These are phyloP conservation scores for Eurystomus glaucurus DNA, from an alignment of 2,797 vertebrate genomes.

Conservation along the genomic window DNA sequence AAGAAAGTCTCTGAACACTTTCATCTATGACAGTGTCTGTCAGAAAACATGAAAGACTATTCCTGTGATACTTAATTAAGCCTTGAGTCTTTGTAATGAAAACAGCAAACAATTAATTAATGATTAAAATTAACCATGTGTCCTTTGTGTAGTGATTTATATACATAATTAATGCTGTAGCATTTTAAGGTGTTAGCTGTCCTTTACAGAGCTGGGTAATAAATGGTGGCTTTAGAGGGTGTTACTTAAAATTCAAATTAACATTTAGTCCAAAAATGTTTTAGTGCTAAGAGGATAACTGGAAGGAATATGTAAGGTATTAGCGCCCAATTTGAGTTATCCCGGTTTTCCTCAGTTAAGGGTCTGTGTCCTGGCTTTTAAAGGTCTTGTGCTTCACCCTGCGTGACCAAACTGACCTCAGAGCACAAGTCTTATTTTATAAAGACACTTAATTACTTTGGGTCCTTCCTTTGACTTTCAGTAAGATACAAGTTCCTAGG, in stretches of 20 bases:
- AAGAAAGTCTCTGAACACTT: conserved; percentile 36
- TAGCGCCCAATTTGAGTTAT: neutral
- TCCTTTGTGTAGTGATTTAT: conserved; percentile 73
- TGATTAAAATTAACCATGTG: conserved; percentile 47
- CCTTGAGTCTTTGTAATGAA: conserved; percentile 6
- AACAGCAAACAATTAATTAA: conserved; percentile 77
- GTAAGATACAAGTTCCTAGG: neutral
- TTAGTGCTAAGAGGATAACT: neutral
- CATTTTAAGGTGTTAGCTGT: conserved; percentile 50
- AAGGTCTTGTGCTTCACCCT: neutral
- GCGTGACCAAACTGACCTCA: neutral
- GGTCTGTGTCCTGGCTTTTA: neutral
- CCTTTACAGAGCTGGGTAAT: neutral
- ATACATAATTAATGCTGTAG: conserved; percentile 45
- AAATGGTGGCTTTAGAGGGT: conserved; percentile 4
- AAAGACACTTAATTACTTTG: neutral
- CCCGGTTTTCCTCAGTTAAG: neutral
- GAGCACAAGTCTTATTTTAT: neutral
- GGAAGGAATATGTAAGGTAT: neutral
- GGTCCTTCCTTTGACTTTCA: neutral
- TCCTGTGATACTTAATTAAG: conserved; percentile 76
- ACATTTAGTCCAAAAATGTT: neutral
- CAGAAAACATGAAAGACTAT: conserved; percentile 61
- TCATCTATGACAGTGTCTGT: conserved; percentile 55
- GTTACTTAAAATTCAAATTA: conserved; percentile 53